These are phyloP conservation scores for Cydia fagiglandana DNA, from an alignment of 1,140 invertebrate species.

Conservation along the genomic window DNA sequence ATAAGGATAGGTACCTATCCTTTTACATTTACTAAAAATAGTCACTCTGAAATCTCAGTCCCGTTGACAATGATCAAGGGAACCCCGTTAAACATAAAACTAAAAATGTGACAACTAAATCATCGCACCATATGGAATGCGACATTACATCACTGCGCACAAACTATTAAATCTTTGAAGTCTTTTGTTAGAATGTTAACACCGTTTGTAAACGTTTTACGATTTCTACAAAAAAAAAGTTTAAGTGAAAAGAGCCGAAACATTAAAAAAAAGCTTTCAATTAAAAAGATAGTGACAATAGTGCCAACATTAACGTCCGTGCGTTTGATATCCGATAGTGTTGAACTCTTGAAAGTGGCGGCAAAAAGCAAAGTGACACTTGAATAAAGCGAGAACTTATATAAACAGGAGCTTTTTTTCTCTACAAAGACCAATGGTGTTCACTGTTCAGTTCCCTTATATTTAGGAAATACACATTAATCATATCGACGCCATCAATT, in stretches of 20 bases:
- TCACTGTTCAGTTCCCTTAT: conserved; percentile 33
- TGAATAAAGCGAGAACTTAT: conserved; percentile 76
- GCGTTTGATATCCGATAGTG: conserved; percentile 78
- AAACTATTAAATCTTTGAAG: conserved; percentile 67
- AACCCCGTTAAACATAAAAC: conserved; percentile 27
- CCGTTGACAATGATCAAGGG: neutral
- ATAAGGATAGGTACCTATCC: too few relatives aligned
- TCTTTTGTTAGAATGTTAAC: conserved; percentile 67
- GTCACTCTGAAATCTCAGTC: neutral
- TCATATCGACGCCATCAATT: neutral
- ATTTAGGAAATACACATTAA: neutral
- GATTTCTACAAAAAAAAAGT: conserved; percentile 57
- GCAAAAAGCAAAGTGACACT: conserved; percentile 78
- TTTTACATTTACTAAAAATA: neutral
- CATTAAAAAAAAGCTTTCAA: conserved; percentile 73
- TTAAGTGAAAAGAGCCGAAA: conserved; percentile 55
- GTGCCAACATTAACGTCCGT: conserved; percentile 61
- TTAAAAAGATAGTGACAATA: conserved; percentile 76
- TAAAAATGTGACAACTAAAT: conserved; percentile 33
- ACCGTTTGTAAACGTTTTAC: conserved; percentile 70
- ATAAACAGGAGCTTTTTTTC: conserved; percentile 71
- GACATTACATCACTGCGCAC: conserved; percentile 42
- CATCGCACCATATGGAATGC: conserved; percentile 66
- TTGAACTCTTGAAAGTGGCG: conserved; percentile 68
- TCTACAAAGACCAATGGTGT: conserved; percentile 54